A percentile compares a stretch with the other conserved stretches of the same genome.
Conservation (phyloP, 2,113 vertebrate genomes). For the Perca schrenkii region DNA sequence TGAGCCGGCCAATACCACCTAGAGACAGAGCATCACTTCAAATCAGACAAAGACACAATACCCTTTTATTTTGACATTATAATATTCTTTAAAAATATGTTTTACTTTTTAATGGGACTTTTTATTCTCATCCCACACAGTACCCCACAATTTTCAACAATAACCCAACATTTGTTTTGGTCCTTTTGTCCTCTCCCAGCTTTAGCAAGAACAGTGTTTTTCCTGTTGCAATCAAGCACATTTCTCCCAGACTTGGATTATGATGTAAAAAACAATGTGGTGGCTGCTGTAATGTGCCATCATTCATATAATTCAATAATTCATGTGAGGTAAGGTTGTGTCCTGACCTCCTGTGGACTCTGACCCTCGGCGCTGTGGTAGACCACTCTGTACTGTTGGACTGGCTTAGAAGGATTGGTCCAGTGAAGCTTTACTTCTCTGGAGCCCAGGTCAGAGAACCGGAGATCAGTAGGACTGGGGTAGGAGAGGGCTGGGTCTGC, state of each 20-base stretch:
- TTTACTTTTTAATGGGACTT: no score
- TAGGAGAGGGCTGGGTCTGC: conserved; percentile 71
- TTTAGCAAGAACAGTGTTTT: not conserved
- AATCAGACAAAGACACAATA: not conserved
- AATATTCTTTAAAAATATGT: not conserved
- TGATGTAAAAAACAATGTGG: not conserved
- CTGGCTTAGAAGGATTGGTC: conserved; percentile 80
- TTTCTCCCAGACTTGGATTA: not conserved
- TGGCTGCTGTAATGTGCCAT: not conserved
- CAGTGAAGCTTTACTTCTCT: conserved; percentile 90
- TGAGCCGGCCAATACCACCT: conserved; percentile 88
- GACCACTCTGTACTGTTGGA: conserved; percentile 89
- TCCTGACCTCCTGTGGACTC: conserved; percentile 88
- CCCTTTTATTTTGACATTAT: not conserved
- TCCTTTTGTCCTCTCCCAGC: not conserved
- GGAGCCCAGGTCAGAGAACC: conserved; percentile 88
- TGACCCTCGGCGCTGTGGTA: conserved; percentile 89
- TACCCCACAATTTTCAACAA: not conserved
- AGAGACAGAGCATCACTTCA: conserved; percentile 2
- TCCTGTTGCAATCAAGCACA: not conserved
- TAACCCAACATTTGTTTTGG: not conserved
- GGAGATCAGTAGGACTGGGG: conserved; percentile 87
- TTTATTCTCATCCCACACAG: not conserved
- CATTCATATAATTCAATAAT: no score
- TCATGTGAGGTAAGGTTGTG: not conserved